phyloP scores from a whole-genome alignment of 2,113 vertebrate species.

The Hypanus sabinus region DNA sequence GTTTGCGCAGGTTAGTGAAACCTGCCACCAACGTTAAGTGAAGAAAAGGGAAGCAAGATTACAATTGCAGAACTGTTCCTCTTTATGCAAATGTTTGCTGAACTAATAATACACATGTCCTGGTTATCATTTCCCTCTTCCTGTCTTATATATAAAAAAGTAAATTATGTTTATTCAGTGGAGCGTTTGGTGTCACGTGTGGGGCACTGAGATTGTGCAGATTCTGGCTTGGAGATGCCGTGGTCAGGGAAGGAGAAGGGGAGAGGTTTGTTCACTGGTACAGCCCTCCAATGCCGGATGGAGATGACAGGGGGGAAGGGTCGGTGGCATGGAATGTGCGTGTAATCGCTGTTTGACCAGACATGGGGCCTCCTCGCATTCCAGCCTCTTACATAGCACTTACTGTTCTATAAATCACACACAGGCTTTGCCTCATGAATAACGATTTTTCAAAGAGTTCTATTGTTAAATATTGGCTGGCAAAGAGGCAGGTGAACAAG shows the following conservation, averaged over 20 bases:
- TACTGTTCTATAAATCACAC: conserved; percentile 34
- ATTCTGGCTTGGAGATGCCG: background rate
- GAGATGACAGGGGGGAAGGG: background rate
- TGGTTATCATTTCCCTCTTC: conserved; percentile 19
- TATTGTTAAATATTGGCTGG: conserved; percentile 28
- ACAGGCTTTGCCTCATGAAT: conserved; percentile 30
- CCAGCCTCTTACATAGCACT: conserved; percentile 27
- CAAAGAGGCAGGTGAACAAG: conserved; percentile 28
- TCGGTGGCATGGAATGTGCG: conserved; percentile 15
- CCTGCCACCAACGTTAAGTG: background rate
- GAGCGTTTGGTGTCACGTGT: background rate
- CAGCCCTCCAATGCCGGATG: conserved; percentile 11
- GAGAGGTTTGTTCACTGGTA: background rate
- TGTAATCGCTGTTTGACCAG: conserved; percentile 33
- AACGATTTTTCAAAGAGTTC: conserved; percentile 31
- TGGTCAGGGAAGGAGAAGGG: background rate
- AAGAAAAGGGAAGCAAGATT: conserved; percentile 8
- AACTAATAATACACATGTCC: conserved; percentile 1
- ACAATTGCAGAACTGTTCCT: background rate
- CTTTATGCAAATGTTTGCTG: conserved; percentile 1
- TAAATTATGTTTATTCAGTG: background rate
- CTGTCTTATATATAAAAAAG: background rate
- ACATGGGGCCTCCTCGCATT: conserved; percentile 29
- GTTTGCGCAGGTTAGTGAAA: background rate
- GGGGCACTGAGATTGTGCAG: background rate